A percentile compares a stretch with the other conserved stretches of the same genome.
phyloP scores from a whole-genome alignment of 2,888 invertebrate species.

The Magallana nippona region DNA sequence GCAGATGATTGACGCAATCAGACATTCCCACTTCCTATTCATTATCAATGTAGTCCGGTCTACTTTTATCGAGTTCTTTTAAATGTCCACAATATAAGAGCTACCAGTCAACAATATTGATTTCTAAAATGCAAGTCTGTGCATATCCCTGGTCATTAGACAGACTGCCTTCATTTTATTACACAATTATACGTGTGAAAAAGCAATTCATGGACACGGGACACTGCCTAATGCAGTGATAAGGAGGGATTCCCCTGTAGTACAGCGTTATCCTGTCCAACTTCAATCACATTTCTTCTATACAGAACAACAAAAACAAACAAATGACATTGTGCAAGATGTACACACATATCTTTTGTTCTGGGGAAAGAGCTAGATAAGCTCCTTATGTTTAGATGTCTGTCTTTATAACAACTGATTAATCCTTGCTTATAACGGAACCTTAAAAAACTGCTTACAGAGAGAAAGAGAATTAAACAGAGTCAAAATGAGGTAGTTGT shows the following conservation, averaged over 20 bases:
- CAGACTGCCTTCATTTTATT: background rate
- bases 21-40: background rate
- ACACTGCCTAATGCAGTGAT: background rate
- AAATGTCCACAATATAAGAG: background rate
- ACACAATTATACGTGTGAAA: background rate
- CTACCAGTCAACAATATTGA: background rate
- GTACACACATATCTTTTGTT: background rate
- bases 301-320: background rate
- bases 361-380: background rate
- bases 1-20: background rate
- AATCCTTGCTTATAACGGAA: background rate
- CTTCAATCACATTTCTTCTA: constrained; percentile 13
- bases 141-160: constrained; percentile 3
- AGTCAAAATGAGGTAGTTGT: too few species aligned
- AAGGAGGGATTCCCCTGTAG: background rate
- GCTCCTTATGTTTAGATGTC: background rate
- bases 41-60: background rate
- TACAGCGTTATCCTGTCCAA: background rate
- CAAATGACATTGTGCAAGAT: constrained; percentile 10
- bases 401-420: background rate
- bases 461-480: too few species aligned
- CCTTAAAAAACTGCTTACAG: too few species aligned
- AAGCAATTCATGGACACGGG: background rate
- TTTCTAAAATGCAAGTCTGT: constrained; percentile 21
- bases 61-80: background rate